Conservation (phyloP, 2,888 invertebrate species). For the Esperia sulphurella region DNA sequence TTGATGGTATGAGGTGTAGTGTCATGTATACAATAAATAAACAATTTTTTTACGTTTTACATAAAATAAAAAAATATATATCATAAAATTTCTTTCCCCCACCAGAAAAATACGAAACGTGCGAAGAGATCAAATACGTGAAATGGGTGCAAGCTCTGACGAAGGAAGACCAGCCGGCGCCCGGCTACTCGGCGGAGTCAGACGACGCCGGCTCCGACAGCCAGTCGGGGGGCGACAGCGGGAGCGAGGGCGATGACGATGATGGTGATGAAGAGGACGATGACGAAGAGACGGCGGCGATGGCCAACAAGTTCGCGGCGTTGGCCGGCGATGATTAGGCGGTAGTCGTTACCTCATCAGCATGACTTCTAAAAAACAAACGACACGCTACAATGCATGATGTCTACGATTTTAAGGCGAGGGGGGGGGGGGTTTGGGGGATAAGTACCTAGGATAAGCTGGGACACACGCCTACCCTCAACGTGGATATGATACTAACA, state of each 20-base stretch:
- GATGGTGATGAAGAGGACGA: conserved; percentile 10
- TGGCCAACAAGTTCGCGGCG: conserved; percentile 70
- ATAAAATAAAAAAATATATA: neutral
- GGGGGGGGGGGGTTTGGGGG: no score
- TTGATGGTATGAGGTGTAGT: no score
- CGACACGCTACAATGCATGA: no score
- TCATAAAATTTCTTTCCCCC: neutral
- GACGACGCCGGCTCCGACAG: conserved; percentile 23
- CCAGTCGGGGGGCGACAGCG: conserved; percentile 18
- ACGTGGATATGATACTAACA: no score
- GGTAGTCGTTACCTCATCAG: no score
- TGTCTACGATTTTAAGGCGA: no score
- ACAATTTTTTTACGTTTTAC: neutral
- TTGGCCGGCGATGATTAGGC: conserved; percentile 26
- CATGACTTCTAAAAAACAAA: no score
- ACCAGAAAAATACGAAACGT: conserved; percentile 80
- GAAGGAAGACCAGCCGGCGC: conserved; percentile 21
- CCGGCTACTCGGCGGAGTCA: conserved; percentile 20
- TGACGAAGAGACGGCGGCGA: conserved; percentile 27
- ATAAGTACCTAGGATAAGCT: no score
- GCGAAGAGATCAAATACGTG: conserved; percentile 81
- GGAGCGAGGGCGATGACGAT: conserved; percentile 16
- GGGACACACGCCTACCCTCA: no score
- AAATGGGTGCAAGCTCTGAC: conserved; percentile 83
- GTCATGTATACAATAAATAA: no score